phyloP scores from a whole-genome alignment of 2,888 invertebrate species.

The Merodon equestris region DNA sequence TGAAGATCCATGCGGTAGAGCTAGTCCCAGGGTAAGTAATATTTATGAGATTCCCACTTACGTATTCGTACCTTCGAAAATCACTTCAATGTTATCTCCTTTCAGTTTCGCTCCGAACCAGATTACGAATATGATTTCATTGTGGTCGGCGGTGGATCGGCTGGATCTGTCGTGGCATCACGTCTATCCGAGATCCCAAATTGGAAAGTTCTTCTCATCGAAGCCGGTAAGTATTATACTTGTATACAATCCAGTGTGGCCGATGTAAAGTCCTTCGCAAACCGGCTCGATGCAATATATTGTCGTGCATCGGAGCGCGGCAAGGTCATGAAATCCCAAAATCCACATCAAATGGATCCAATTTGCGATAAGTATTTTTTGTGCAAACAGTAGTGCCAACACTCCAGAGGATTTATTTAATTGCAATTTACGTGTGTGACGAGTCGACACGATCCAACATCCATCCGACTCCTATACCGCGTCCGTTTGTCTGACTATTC shows the following conservation, averaged over 20 bases:
- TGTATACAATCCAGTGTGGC: background rate
- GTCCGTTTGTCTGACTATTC: slow-evolving; percentile 17
- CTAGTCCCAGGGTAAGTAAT: slow-evolving; percentile 80
- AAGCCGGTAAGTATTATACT: slow-evolving; percentile 79
- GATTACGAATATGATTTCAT: slow-evolving; percentile 79
- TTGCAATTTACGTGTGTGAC: slow-evolving; percentile 31
- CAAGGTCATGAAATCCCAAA: slow-evolving; percentile 21
- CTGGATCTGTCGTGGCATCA: slow-evolving; percentile 78
- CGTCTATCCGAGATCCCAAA: slow-evolving; percentile 78
- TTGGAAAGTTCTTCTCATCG: slow-evolving; percentile 78
- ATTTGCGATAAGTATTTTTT: slow-evolving; percentile 12
- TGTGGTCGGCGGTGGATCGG: slow-evolving; percentile 78
- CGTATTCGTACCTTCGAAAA: background rate
- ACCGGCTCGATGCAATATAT: too few relatives aligned
- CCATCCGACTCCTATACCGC: slow-evolving; percentile 31
- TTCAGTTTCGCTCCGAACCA: slow-evolving; percentile 78
- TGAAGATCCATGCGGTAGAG: slow-evolving; percentile 91
- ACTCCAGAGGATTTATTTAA: slow-evolving; percentile 28
- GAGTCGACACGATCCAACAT: slow-evolving; percentile 24
- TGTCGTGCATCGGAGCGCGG: background rate
- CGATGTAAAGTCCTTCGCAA: background rate
- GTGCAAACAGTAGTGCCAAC: slow-evolving; percentile 32
- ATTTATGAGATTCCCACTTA: background rate
- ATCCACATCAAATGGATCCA: slow-evolving; percentile 5
- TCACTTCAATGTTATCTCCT: slow-evolving; percentile 34